Base-by-base conservation (phyloP, 1,140 invertebrate species). In the Liolophura sinensis region DNA sequence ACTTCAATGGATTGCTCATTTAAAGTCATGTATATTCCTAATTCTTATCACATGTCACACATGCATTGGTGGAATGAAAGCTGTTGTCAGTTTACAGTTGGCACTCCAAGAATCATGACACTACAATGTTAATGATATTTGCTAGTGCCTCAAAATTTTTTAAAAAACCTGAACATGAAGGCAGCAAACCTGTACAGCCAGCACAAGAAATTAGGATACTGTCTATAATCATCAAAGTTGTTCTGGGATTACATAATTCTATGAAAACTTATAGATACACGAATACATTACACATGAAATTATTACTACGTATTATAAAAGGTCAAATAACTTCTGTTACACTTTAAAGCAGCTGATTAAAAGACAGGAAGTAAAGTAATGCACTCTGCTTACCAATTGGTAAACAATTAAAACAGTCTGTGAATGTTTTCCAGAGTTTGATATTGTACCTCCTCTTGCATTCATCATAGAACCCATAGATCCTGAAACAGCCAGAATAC, bases 361-460 rank as follows among this genome's bases (percentile, higher is more conserved):
- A 67, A 54, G 5, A 3, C 62, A 63, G 20, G 11, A 62, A 47
- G 24, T 24, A 61, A 64, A 64, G 56, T 25, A 31, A 20, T n/a
- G 46, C 40, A 5, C 27, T 64, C 18, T 54, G 25, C 68, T 71
- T 73, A 82, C 78, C 96, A 67, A 99, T 93, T 7, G 97, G 97
- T 79, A 99, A 87, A 87, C 96, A 98, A 86, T 99, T 99, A 83
- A 99, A 99, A 85, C 96, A 98, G 85, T 98, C 97, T 67, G 96
- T 98, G 84, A 98, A 98, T n/a, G 95, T 97, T 86, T 98, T 98
- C 96, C 96, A 99, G 76, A 98, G 83, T 85, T 98, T 98, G 68
- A 98, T 97, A 85, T 96, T 98, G 85, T 97, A 98, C 77, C 96
- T 90, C 81, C 95, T 88, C 74, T 87, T 90, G 90, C 97, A 84